Evolutionary conservation across 2,888 invertebrate species (phyloP).

Genomic region (Agonopterix arenella): DNA sequence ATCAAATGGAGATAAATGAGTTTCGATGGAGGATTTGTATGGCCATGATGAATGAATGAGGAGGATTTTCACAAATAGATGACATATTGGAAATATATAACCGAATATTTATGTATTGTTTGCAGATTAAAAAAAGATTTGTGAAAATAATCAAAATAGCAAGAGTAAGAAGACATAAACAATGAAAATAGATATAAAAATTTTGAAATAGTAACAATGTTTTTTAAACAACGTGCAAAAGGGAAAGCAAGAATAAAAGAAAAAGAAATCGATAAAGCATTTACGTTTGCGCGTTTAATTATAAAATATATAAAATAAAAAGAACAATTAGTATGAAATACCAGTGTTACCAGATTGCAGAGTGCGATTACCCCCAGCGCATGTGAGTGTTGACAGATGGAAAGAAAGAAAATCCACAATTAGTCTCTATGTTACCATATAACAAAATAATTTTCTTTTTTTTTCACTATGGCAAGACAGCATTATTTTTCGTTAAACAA

Average conservation of each 20-base stretch:
- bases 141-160: too few species aligned
- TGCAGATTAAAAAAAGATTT: too few species aligned
- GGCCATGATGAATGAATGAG: too few species aligned
- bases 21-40: too few species aligned
- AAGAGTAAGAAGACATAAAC: too few species aligned
- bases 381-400: slow-evolving; percentile 69
- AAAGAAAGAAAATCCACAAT: slow-evolving; percentile 64
- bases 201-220: neutral
- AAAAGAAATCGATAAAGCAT: slow-evolving; percentile 25
- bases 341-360: slow-evolving; percentile 74
- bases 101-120: too few species aligned
- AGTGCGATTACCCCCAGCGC: slow-evolving; percentile 71
- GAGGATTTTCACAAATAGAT: too few species aligned
- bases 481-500: slow-evolving; percentile 37
- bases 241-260: slow-evolving; percentile 18
- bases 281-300: slow-evolving; percentile 22
- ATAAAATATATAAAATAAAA: slow-evolving; percentile 17
- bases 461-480: slow-evolving; percentile 43
- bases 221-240: neutral
- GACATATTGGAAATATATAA: too few species aligned
- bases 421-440: slow-evolving; percentile 28
- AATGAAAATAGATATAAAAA: neutral
- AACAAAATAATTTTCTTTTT: neutral
- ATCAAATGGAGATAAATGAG: too few species aligned
- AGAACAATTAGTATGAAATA: slow-evolving; percentile 58